phyloP scores from a whole-genome alignment of 2,888 invertebrate species.

The Eugnorisma glareosa region DNA sequence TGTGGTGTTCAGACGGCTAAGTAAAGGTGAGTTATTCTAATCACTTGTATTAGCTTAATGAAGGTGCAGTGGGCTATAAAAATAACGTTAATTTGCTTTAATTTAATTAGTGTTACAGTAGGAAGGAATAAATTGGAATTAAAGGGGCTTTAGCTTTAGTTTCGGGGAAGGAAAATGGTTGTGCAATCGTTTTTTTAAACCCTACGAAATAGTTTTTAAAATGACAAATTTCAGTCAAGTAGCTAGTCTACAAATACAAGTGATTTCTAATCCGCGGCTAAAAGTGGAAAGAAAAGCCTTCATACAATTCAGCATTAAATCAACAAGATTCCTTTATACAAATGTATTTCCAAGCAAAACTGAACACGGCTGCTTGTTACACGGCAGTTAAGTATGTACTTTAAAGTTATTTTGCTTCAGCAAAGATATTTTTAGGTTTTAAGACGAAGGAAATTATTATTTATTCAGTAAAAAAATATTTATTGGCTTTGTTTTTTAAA shows the following conservation, averaged over 20 bases:
- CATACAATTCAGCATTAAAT: slow-evolving; percentile 8
- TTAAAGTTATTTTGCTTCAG: slow-evolving; percentile 11
- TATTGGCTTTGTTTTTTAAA: background rate
- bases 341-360: slow-evolving; percentile 15
- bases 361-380: slow-evolving; percentile 6
- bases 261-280: background rate
- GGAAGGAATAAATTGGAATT: slow-evolving; percentile 16
- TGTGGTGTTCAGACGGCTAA: slow-evolving; percentile 47
- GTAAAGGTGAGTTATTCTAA: slow-evolving; percentile 55
- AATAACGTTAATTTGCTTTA: slow-evolving; percentile 41
- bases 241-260: background rate
- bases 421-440: background rate
- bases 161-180: background rate
- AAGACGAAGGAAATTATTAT: background rate
- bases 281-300: background rate
- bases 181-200: background rate
- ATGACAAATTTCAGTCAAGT: background rate
- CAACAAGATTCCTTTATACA: slow-evolving; percentile 1
- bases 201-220: slow-evolving; percentile 5
- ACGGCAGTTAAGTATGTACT: background rate
- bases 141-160: background rate
- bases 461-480: background rate
- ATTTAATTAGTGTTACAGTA: slow-evolving; percentile 42
- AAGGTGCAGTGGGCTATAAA: slow-evolving; percentile 36
- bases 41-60: slow-evolving; percentile 53